phyloP scores from a whole-genome alignment of 2,797 vertebrate species.

The Phalanger gymnotis region DNA sequence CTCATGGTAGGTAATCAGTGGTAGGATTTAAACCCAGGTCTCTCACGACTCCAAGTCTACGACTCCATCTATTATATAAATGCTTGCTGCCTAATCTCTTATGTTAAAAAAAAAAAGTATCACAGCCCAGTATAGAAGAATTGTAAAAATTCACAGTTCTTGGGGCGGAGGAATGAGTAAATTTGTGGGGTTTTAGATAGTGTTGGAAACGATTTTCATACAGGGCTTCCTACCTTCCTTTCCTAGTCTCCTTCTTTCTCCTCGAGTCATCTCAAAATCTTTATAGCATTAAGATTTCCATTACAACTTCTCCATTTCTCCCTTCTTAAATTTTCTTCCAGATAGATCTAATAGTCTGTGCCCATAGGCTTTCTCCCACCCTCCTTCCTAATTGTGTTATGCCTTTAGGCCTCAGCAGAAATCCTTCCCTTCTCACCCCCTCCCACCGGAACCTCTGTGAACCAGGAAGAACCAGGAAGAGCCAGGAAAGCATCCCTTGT shows the following conservation, averaged over 20 bases:
- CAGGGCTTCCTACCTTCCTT: neutral
- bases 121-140: neutral
- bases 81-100: neutral
- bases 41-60: neutral
- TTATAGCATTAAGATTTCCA: neutral
- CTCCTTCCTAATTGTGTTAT: neutral
- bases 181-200: neutral
- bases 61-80: neutral
- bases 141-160: neutral
- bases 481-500: neutral
- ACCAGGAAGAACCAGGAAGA: too few species aligned
- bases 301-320: neutral
- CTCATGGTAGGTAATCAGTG: neutral
- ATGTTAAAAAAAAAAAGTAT: slow-evolving; percentile 1
- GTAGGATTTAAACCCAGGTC: neutral
- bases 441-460: neutral
- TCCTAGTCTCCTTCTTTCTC: neutral
- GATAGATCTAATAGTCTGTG: neutral
- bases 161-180: neutral
- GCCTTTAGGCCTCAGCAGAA: neutral
- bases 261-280: neutral
- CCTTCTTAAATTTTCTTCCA: slow-evolving; percentile 16
- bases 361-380: neutral
- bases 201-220: neutral
- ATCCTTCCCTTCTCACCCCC: neutral